A percentile compares a stretch with the other conserved stretches of the same genome.
Conservation (phyloP, 1,140 invertebrate genomes). For the Cyclina sinensis region DNA sequence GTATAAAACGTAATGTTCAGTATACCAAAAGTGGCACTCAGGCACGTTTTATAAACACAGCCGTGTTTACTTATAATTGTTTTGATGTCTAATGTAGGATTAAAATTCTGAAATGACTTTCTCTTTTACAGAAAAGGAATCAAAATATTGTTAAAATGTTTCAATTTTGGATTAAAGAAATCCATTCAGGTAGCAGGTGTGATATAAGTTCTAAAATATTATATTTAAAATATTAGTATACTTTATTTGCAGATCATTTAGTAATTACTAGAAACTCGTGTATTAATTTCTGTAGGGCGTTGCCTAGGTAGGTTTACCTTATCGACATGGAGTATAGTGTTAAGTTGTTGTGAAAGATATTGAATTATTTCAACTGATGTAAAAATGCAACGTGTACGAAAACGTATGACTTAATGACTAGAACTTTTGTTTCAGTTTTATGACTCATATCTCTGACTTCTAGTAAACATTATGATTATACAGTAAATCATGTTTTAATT, state of each 20-base stretch:
- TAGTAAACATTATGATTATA: too few relatives aligned
- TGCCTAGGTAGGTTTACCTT: too few relatives aligned
- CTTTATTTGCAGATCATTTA: background rate
- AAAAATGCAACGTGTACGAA: too few relatives aligned
- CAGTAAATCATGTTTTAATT: too few relatives aligned
- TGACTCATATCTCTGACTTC: too few relatives aligned
- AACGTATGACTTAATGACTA: too few relatives aligned
- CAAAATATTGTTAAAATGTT: background rate
- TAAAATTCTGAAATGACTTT: background rate
- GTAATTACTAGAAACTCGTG: background rate
- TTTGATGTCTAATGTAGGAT: background rate
- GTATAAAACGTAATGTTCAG: background rate
- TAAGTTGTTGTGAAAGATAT: too few relatives aligned
- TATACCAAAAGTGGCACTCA: background rate
- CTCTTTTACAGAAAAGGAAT: background rate
- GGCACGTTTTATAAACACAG: slow-evolving; percentile 9
- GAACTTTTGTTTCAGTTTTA: too few relatives aligned
- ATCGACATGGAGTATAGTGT: too few relatives aligned
- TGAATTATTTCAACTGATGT: too few relatives aligned
- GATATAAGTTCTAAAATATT: too few relatives aligned
- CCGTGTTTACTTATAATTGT: background rate
- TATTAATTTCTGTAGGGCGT: too few relatives aligned
- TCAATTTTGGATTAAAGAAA: background rate
- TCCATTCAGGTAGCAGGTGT: background rate
- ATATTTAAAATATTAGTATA: background rate